These are phyloP conservation scores for Crax fasciolata DNA, from an alignment of 2,797 vertebrate genomes.

Conservation along the genomic window DNA sequence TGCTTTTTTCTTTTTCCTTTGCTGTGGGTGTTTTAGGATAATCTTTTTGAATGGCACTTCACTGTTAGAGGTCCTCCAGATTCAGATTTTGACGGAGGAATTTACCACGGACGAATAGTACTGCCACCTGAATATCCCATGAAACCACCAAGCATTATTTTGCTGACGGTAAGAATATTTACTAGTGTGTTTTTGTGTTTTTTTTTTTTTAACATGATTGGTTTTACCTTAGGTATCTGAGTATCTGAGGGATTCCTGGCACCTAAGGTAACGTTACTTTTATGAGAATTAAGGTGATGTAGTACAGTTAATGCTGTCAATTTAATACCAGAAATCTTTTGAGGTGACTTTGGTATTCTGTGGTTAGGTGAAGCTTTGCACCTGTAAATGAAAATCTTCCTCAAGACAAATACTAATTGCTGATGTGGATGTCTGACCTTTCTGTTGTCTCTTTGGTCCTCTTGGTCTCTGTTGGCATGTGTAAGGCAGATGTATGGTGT, in stretches of 20 bases:
- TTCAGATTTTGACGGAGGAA: constrained; percentile 96
- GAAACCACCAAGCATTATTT: constrained; percentile 98
- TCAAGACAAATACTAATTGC: accelerated
- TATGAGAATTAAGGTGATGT: background rate
- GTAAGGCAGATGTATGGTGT: background rate
- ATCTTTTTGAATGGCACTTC: constrained; percentile 99
- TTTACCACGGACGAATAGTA: constrained; percentile 97
- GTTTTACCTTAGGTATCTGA: background rate
- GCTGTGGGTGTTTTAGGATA: constrained; percentile 86
- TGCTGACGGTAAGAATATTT: constrained; percentile 91
- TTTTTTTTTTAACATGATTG: background rate
- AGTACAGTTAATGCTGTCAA: background rate
- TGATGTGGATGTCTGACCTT: background rate
- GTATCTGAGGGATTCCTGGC: background rate
- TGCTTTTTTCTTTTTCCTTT: background rate
- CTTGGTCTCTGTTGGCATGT: background rate
- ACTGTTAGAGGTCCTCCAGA: constrained; percentile 97
- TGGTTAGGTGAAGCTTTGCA: background rate
- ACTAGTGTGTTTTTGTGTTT: no score
- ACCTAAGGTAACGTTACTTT: background rate
- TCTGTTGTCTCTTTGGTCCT: background rate
- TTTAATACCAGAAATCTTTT: background rate
- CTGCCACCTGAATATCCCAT: constrained; percentile 98
- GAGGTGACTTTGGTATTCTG: background rate
- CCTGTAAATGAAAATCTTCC: background rate